Evolutionary conservation across 2,113 vertebrate genomes (phyloP).

Genomic region (Octodon degus): DNA sequence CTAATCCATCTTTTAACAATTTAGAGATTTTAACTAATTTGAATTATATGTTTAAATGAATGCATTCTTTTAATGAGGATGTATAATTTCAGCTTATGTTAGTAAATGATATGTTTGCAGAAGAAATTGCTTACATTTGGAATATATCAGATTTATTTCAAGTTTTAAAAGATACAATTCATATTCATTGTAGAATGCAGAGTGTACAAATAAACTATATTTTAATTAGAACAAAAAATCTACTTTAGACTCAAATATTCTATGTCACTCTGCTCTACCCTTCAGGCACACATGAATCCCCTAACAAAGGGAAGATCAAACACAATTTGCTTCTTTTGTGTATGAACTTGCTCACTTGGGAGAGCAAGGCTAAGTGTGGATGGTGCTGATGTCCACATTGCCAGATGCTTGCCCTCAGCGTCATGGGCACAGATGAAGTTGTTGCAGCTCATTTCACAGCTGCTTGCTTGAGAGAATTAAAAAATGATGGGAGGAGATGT

Average conservation of each 20-base stretch:
- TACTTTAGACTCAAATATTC: neutral
- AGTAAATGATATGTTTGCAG: neutral
- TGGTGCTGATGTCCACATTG: neutral
- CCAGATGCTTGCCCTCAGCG: neutral
- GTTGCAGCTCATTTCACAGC: neutral
- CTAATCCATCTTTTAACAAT: neutral
- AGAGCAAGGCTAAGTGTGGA: neutral
- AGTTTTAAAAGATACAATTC: neutral
- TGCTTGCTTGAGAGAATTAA: constrained; percentile 4
- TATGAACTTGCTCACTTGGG: neutral
- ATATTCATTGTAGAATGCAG: neutral
- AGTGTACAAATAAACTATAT: neutral
- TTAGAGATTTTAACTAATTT: neutral
- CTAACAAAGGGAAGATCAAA: neutral
- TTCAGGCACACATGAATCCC: neutral
- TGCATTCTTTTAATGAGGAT: neutral
- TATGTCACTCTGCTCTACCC: neutral
- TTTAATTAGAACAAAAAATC: neutral
- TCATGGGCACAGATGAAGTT: neutral
- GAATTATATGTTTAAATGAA: neutral
- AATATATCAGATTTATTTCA: neutral
- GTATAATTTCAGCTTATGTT: neutral
- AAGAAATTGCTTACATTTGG: neutral
- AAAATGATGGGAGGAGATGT: neutral
- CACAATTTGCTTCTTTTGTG: neutral